Percentiles rank a stretch among this genome's conserved stretches.
Conservation (phyloP, 2,113 vertebrate species). For the Cyprinus carpio region DNA sequence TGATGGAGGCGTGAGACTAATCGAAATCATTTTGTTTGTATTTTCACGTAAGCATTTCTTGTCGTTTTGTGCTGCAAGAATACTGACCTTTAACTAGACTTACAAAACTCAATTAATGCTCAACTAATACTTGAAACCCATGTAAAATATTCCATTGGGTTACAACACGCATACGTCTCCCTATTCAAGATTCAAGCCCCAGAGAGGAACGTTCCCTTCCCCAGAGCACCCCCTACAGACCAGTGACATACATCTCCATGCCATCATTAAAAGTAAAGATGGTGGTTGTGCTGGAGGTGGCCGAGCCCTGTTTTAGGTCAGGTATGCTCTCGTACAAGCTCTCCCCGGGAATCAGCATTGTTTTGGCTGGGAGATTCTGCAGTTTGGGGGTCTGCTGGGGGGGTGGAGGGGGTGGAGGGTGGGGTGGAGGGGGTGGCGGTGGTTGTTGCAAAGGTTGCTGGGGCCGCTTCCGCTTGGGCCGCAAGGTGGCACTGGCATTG, state of each 20-base stretch:
- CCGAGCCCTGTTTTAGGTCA: constrained; percentile 77
- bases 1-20: constrained; percentile 16
- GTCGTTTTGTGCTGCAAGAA: constrained; percentile 23
- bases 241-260: constrained; percentile 84
- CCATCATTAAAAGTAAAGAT: constrained; percentile 83
- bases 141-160: constrained; percentile 42
- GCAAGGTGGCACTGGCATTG: constrained; percentile 77
- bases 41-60: constrained; percentile 18
- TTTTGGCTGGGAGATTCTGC: constrained; percentile 76
- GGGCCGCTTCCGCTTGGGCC: constrained; percentile 76
- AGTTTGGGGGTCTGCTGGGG: constrained; percentile 76
- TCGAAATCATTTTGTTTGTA: background rate
- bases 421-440: constrained; percentile 74
- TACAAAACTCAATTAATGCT: constrained; percentile 36
- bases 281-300: constrained; percentile 81
- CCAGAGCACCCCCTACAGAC: constrained; percentile 68
- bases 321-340: constrained; percentile 81
- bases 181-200: constrained; percentile 33
- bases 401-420: constrained; percentile 74
- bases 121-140: constrained; percentile 37
- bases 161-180: background rate
- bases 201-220: constrained; percentile 30
- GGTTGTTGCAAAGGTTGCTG: constrained; percentile 81
- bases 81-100: constrained; percentile 31
- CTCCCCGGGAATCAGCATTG: constrained; percentile 74